Evolutionary conservation across 2,113 vertebrate genomes (phyloP).

Genomic region (Poicephalus meyeri): DNA sequence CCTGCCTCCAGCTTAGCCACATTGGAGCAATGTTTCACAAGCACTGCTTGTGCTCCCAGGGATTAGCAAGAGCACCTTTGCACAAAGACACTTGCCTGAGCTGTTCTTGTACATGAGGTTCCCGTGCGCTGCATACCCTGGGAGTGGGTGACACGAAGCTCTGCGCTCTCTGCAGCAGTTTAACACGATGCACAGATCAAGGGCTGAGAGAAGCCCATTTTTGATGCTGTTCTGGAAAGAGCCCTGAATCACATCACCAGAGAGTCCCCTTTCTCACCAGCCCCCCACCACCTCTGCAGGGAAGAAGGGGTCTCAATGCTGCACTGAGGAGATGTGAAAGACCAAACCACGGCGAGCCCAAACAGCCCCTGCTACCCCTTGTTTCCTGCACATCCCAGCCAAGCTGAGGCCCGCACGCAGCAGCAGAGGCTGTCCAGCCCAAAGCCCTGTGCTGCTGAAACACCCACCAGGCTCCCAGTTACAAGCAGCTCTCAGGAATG

Average conservation of each 20-base stretch:
- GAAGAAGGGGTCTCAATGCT: neutral
- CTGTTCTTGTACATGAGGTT: rapidly evolving
- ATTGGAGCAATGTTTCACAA: rapidly evolving
- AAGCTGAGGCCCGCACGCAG: neutral
- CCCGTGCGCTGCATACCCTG: rapidly evolving
- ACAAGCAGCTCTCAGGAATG: slow-evolving; percentile 19
- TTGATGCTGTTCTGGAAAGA: neutral
- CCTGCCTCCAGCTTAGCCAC: neutral
- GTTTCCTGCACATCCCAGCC: neutral
- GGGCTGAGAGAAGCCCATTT: neutral
- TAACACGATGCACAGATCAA: rapidly evolving
- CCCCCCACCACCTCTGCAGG: rapidly evolving
- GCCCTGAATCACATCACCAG: neutral
- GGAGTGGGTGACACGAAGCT: neutral
- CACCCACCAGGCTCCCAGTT: neutral
- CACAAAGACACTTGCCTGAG: neutral
- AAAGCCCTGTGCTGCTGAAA: neutral
- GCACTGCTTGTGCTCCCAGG: neutral
- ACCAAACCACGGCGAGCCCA: neutral
- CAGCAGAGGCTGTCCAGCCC: neutral
- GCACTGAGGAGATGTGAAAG: neutral
- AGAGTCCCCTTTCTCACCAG: neutral
- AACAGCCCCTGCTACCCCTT: neutral
- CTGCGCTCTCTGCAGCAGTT: neutral
- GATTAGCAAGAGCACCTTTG: neutral